phyloP scores from a whole-genome alignment of 2,888 invertebrate genomes.

The Hydrotaea cyrtoneurina region DNA sequence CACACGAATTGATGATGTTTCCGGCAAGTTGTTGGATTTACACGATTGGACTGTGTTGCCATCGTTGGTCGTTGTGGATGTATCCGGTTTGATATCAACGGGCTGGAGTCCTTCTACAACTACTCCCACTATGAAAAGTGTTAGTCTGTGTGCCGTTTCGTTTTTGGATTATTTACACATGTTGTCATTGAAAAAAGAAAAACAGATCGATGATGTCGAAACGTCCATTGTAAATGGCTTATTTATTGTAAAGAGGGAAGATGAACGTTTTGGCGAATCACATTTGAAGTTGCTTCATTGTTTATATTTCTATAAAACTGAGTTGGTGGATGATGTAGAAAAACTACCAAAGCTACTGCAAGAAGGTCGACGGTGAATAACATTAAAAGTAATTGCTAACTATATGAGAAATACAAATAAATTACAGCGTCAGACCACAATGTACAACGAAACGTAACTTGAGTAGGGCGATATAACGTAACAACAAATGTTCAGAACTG shows the following conservation, averaged over 20 bases:
- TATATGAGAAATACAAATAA: too few species aligned
- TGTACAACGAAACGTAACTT: too few species aligned
- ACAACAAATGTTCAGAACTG: too few species aligned
- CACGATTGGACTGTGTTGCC: conserved; percentile 69
- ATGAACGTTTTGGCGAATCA: conserved; percentile 67
- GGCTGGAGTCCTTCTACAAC: background rate
- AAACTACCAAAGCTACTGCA: background rate
- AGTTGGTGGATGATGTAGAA: conserved; percentile 45
- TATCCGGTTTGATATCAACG: conserved; percentile 50
- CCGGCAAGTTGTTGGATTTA: conserved; percentile 69
- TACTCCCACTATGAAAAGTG: conserved; percentile 35
- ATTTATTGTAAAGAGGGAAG: conserved; percentile 69
- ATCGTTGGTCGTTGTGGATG: conserved; percentile 72
- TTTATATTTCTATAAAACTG: conserved; percentile 72
- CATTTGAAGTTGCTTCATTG: conserved; percentile 73
- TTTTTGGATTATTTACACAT: conserved; percentile 60
- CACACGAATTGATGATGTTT: conserved; percentile 70
- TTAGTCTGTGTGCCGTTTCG: conserved; percentile 58
- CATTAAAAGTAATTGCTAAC: too few species aligned
- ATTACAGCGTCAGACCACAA: too few species aligned
- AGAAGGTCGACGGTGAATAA: background rate
- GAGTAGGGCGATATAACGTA: too few species aligned
- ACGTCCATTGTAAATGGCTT: conserved; percentile 43
- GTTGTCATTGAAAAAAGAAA: conserved; percentile 50
- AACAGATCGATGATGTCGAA: background rate